These are phyloP conservation scores for Brachionichthys hirsutus DNA, from an alignment of 2,113 vertebrate genomes.

Conservation along the genomic window DNA sequence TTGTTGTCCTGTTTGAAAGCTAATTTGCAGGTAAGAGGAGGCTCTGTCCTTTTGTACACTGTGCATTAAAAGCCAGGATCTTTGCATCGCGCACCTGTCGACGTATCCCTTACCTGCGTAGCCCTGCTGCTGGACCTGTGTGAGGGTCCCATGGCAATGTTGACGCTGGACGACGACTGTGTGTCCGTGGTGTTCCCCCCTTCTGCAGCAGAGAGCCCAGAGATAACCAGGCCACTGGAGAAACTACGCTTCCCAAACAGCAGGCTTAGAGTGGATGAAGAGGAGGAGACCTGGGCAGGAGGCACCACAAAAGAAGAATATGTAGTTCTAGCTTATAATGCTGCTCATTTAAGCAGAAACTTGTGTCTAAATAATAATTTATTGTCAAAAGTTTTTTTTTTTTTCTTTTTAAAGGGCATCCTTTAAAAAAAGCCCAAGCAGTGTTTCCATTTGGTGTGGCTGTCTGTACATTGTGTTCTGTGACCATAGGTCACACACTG, in stretches of 20 bases:
- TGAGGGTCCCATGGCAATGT: slow-evolving; percentile 88
- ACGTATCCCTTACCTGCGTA: slow-evolving; percentile 75
- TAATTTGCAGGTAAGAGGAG: no score
- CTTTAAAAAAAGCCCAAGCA: no score
- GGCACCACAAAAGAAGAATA: neutral
- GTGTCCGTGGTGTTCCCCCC: slow-evolving; percentile 94
- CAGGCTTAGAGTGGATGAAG: slow-evolving; percentile 95
- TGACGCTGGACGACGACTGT: slow-evolving; percentile 95
- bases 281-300: slow-evolving; percentile 81
- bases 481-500: no score
- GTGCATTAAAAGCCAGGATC: no score
- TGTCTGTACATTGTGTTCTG: no score
- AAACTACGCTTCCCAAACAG: slow-evolving; percentile 96
- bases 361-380: neutral
- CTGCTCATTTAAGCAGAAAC: no score
- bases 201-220: slow-evolving; percentile 92
- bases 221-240: slow-evolving; percentile 93
- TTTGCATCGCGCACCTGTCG: no score
- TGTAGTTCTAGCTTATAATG: neutral
- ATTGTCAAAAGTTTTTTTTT: no score
- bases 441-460: no score
- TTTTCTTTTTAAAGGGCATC: no score
- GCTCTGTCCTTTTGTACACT: no score
- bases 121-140: slow-evolving; percentile 81
- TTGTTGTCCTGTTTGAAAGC: no score